Base-by-base conservation (phyloP, 2,113 vertebrate genomes). In the Oenanthe melanoleuca region DNA sequence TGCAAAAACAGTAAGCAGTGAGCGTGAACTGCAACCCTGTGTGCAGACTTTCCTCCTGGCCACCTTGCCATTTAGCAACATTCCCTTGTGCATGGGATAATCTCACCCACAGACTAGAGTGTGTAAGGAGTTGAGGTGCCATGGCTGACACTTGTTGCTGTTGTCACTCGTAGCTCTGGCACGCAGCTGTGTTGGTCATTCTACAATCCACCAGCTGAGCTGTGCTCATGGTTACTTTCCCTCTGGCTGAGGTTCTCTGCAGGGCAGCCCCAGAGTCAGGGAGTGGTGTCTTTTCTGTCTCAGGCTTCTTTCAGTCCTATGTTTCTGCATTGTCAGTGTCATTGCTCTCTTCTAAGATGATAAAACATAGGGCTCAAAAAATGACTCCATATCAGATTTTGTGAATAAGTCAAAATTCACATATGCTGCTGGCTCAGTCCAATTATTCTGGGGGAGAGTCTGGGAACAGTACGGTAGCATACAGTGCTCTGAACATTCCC, bases 261-360 rank as follows among this genome's bases (percentile, higher is more conserved):
- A 28, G 28, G 29, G 26, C 17, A 86, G 24, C 7, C 16, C 9
- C 42, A 10, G 33, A 19, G 33, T 3, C 21, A 71, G 56, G 16
- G 9, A 2, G 5, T 34, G 25, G 44, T 12, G 8, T 59, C 18
- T 53, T 6, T 38, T 79, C 53, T 56, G 34, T 31, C 49, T 83
- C 50, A 21, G 5, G 25, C 3, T 6, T 31, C 20, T 45, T 45
- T 21, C 11, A 63, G 38, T 37, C 60, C 37, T 63, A 10, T 37
- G 3, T 26, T 38, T 22, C 42, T 33, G 37, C 15, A 29, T 8
- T 0, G 0, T 3, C 31, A 31, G 25, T 2, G 1, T 24, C 26
- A 59, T 34, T 33, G 24, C 25, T 22, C 9, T 63, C 12, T 75
- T 82, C 24, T 37, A 52, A 69, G 22, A 18, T 18, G 24, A 50